phyloP scores from a whole-genome alignment of 1,140 invertebrate genomes.

The Steinernema feltiae region DNA sequence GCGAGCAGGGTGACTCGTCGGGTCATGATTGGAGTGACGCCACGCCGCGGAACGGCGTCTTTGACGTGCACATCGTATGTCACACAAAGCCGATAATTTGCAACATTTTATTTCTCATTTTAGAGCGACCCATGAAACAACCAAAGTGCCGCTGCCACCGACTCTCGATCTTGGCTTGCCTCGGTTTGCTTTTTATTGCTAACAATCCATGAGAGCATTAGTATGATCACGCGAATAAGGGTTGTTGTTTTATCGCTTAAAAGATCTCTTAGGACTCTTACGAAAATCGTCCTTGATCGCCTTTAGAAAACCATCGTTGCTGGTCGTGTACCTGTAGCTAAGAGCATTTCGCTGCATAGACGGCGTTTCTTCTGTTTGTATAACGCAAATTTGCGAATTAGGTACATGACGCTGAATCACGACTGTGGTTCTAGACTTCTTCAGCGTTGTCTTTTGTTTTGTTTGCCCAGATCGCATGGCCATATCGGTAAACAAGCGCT shows the following conservation, averaged over 20 bases:
- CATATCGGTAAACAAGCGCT: background rate
- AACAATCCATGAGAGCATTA: too few species aligned
- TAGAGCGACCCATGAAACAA: too few species aligned
- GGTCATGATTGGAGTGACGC: too few species aligned
- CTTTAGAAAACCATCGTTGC: background rate
- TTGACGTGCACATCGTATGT: too few species aligned
- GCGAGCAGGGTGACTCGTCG: background rate
- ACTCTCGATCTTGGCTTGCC: too few species aligned
- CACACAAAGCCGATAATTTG: too few species aligned
- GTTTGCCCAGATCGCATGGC: constrained; percentile 2
- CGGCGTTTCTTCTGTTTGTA: background rate
- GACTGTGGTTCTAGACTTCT: background rate
- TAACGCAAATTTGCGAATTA: background rate
- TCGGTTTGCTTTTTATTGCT: background rate
- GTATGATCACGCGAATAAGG: background rate
- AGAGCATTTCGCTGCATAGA: background rate
- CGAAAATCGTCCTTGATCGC: background rate
- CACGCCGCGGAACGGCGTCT: too few species aligned
- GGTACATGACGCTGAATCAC: background rate
- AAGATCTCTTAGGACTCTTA: background rate
- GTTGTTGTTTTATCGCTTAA: background rate
- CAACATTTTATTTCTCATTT: too few species aligned
- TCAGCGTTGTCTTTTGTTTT: background rate
- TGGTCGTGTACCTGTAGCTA: background rate
- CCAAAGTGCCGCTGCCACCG: too few species aligned